Percentiles rank a stretch among this genome's conserved stretches.
Conservation (phyloP, 2,888 invertebrate genomes). For the Bembecia ichneumoniformis region DNA sequence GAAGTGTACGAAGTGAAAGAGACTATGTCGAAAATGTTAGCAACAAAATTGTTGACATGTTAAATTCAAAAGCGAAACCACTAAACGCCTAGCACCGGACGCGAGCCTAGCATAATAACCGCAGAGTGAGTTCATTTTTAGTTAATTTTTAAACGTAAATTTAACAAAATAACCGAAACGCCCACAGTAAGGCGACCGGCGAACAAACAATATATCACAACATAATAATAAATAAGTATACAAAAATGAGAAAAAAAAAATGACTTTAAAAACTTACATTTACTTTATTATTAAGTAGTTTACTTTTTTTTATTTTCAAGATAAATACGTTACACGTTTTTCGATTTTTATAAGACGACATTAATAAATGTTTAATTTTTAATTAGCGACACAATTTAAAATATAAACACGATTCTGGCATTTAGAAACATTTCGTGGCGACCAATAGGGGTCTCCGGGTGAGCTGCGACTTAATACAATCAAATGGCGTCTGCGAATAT, state of each 20-base stretch:
- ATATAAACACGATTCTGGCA: not conserved
- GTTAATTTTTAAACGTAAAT: not conserved
- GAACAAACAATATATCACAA: not conserved
- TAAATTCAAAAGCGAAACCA: too few relatives aligned
- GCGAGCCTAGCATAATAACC: not conserved
- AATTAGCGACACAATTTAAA: constrained; percentile 15
- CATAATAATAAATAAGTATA: constrained; percentile 24
- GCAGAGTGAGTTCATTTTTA: not conserved
- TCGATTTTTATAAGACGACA: constrained; percentile 47
- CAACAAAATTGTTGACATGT: too few relatives aligned
- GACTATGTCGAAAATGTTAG: too few relatives aligned
- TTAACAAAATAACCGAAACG: not conserved
- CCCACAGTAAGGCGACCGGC: too few relatives aligned
- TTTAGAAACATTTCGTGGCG: not conserved
- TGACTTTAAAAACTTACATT: constrained; percentile 49
- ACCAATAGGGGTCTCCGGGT: too few relatives aligned
- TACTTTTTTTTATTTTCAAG: constrained; percentile 37
- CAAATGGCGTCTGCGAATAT: too few relatives aligned
- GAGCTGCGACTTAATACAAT: too few relatives aligned
- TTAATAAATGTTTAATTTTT: constrained; percentile 10
- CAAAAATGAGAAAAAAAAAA: constrained; percentile 27
- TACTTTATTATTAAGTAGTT: constrained; percentile 42
- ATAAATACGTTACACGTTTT: constrained; percentile 26
- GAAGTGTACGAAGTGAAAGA: too few relatives aligned
- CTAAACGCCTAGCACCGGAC: not conserved